Evolutionary conservation across 2,888 invertebrate species (phyloP).

Genomic region (Drosophila nigricruria): DNA sequence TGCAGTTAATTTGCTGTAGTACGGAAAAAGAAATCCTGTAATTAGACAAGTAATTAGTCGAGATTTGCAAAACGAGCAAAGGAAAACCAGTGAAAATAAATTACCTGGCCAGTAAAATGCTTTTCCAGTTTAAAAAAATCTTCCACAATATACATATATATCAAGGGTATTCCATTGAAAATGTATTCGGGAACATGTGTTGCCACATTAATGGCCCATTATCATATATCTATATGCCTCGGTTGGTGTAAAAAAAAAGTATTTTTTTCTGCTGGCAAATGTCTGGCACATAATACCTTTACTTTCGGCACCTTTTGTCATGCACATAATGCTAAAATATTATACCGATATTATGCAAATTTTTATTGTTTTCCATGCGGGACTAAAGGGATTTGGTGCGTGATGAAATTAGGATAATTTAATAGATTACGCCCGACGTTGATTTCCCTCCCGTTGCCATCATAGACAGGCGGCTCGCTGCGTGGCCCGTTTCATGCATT

Average conservation of each 20-base stretch:
- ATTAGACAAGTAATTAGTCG: slow-evolving; percentile 81
- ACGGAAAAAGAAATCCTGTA: slow-evolving; percentile 68
- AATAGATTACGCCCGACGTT: slow-evolving; percentile 79
- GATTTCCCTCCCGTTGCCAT: slow-evolving; percentile 58
- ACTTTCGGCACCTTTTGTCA: slow-evolving; percentile 76
- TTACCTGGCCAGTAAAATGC: slow-evolving; percentile 27
- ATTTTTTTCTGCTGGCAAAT: slow-evolving; percentile 8
- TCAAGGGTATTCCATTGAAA: slow-evolving; percentile 12
- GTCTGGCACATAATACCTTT: slow-evolving; percentile 61
- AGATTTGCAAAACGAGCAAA: slow-evolving; percentile 57
- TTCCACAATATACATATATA: not conserved
- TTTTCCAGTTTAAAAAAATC: not conserved
- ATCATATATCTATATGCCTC: slow-evolving; percentile 26
- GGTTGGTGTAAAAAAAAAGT: slow-evolving; percentile 17
- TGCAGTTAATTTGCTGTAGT: slow-evolving; percentile 67
- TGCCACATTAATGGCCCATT: slow-evolving; percentile 65
- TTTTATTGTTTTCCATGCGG: slow-evolving; percentile 79
- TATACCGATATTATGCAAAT: slow-evolving; percentile 83
- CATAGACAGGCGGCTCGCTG: slow-evolving; percentile 8
- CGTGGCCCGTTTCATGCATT: slow-evolving; percentile 52
- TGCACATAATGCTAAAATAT: slow-evolving; percentile 80
- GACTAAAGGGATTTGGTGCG: slow-evolving; percentile 77
- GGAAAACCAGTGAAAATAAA: slow-evolving; percentile 39
- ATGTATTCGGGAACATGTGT: slow-evolving; percentile 64
- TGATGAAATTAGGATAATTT: slow-evolving; percentile 82